Evolutionary conservation across 1,140 invertebrate species (phyloP).

Genomic region (Lucilia cuprina): DNA sequence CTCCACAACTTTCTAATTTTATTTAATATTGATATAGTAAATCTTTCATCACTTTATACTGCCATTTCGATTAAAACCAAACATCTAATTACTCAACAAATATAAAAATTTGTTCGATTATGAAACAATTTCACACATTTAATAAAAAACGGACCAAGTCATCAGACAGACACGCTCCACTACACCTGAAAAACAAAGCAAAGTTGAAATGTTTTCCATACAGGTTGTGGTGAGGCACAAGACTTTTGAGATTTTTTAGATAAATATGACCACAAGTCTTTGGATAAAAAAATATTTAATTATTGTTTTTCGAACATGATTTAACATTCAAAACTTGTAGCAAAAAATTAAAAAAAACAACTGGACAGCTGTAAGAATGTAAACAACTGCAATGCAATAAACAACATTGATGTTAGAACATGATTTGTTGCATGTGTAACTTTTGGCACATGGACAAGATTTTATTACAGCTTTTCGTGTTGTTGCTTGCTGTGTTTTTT

Average conservation of each 20-base stretch:
- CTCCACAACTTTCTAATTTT: background rate
- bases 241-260: background rate
- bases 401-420: background rate
- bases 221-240: too few relatives aligned
- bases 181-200: background rate
- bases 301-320: background rate
- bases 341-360: background rate
- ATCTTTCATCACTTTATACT: background rate
- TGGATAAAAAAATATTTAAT: background rate
- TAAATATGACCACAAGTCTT: background rate
- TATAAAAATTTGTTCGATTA: slow-evolving; percentile 3
- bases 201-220: background rate
- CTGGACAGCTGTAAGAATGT: background rate
- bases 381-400: background rate
- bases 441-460: background rate
- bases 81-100: background rate
- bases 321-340: background rate
- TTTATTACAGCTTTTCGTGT: background rate
- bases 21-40: background rate
- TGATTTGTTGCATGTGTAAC: slow-evolving; percentile 1
- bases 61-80: background rate
- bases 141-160: background rate
- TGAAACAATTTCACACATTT: background rate
- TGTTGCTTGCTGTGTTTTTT: background rate
- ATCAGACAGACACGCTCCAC: background rate